Percentiles rank a stretch among this genome's conserved stretches.
These are phyloP conservation scores for Muscidifurax raptorellus DNA, from an alignment of 1,140 invertebrate species.

Conservation along the genomic window DNA sequence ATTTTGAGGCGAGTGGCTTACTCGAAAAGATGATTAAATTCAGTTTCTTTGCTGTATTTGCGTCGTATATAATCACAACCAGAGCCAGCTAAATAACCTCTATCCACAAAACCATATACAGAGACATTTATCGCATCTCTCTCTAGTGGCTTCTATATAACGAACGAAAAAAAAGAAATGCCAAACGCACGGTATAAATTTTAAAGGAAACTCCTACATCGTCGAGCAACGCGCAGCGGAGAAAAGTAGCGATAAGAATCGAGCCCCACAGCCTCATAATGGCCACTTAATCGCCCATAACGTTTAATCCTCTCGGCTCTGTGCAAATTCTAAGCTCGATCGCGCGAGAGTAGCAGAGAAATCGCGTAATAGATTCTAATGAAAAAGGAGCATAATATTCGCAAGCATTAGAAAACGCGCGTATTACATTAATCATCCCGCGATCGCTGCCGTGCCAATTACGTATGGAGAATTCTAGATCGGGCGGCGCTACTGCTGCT, in stretches of 20 bases:
- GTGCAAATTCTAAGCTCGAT: constrained; percentile 53
- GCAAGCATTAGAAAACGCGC: background rate
- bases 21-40: too few relatives aligned
- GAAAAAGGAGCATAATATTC: background rate
- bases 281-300: background rate
- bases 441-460: background rate
- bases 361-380: constrained; percentile 19
- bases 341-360: constrained; percentile 24
- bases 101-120: background rate
- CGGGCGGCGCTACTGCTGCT: too few relatives aligned
- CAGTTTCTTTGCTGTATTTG: too few relatives aligned
- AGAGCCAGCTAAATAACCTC: background rate
- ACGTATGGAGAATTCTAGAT: too few relatives aligned
- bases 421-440: constrained; percentile 26
- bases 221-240: background rate
- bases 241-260: background rate
- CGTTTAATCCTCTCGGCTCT: constrained; percentile 46
- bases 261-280: background rate
- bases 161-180: background rate
- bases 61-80: too few relatives aligned
- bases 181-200: background rate
- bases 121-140: background rate
- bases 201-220: background rate
- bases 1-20: too few relatives aligned
- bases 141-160: background rate